These are phyloP conservation scores for Chymomyza costata DNA, from an alignment of 1,140 invertebrate species.

Conservation along the genomic window DNA sequence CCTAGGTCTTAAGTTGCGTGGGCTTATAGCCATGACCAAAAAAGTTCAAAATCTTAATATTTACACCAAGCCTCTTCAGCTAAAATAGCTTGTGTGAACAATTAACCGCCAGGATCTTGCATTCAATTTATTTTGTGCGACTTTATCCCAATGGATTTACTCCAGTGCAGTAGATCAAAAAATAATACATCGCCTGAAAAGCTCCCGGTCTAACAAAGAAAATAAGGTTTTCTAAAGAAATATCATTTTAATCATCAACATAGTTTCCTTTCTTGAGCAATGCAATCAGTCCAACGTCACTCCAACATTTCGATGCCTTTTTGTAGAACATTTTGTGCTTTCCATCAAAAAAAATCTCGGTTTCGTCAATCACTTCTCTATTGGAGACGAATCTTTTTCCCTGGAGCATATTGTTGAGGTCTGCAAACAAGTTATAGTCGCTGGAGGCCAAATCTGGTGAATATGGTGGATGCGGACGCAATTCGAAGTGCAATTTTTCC, in stretches of 20 bases:
- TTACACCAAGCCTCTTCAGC: not conserved
- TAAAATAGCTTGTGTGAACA: not conserved
- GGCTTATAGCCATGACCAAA: not conserved
- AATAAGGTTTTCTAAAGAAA: not conserved
- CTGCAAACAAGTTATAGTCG: too few species aligned
- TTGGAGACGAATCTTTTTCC: conserved; percentile 49
- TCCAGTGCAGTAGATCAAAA: not conserved
- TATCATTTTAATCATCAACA: conserved; percentile 29
- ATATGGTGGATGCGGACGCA: conserved; percentile 75
- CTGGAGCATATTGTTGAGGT: conserved; percentile 40
- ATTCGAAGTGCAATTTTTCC: conserved; percentile 40
- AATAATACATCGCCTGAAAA: not conserved
- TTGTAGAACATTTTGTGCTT: conserved; percentile 14
- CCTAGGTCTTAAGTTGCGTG: not conserved
- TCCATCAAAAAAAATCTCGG: conserved; percentile 43
- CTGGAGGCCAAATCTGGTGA: too few species aligned
- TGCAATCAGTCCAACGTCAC: conserved; percentile 17
- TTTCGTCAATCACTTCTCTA: conserved; percentile 34
- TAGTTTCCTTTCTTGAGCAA: conserved; percentile 26
- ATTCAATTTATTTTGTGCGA: not conserved
- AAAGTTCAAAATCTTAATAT: not conserved
- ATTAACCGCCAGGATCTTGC: too few species aligned
- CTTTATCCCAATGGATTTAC: not conserved
- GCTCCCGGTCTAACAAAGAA: not conserved
- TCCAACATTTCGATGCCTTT: conserved; percentile 14